These are phyloP conservation scores for Uloborus diversus DNA, from an alignment of 1,140 invertebrate genomes.

Conservation along the genomic window DNA sequence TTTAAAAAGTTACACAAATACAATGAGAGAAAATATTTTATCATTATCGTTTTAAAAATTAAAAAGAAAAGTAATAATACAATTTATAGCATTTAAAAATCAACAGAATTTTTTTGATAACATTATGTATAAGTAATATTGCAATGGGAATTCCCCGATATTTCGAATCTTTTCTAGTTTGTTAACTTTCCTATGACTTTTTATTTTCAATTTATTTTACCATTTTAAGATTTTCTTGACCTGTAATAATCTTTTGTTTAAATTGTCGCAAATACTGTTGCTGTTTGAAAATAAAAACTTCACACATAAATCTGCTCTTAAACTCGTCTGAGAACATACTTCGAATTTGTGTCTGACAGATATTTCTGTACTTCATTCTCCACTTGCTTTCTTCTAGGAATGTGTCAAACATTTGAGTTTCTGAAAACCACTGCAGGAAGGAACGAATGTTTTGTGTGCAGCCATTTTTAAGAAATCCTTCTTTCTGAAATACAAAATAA, in stretches of 20 bases:
- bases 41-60: background rate
- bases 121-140: too few relatives aligned
- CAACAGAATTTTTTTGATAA: too few relatives aligned
- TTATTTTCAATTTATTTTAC: too few relatives aligned
- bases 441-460: constrained; percentile 72
- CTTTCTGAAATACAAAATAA: constrained; percentile 68
- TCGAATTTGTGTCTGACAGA: constrained; percentile 25
- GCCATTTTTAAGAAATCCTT: constrained; percentile 69
- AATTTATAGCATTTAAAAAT: too few relatives aligned
- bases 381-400: constrained; percentile 64
- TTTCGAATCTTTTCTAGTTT: too few relatives aligned
- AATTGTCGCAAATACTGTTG: too few relatives aligned
- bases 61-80: background rate
- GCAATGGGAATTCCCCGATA: too few relatives aligned
- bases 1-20: background rate
- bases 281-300: too few relatives aligned
- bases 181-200: too few relatives aligned
- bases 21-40: background rate
- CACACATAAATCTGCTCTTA: too few relatives aligned
- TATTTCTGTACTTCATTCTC: constrained; percentile 30
- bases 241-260: too few relatives aligned
- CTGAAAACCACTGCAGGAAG: constrained; percentile 84
- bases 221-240: too few relatives aligned
- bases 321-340: background rate
- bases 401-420: constrained; percentile 80